Conservation (phyloP, 1,140 invertebrate species). For the Eriocheir sinensis region DNA sequence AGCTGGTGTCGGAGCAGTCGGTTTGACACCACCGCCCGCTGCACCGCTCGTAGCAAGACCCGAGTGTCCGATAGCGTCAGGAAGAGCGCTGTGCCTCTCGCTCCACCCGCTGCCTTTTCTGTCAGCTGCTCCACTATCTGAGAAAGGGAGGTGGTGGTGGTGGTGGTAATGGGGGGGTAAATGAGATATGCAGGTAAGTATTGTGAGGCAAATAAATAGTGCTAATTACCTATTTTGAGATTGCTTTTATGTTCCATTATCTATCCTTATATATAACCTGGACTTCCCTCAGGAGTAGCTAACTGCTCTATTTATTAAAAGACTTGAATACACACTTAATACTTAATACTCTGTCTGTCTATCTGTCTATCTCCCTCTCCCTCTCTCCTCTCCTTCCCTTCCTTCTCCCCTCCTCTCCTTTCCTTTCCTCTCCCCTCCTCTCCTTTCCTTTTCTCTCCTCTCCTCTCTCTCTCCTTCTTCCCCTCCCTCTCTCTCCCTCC, state of each 20-base stretch:
- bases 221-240: too few species aligned
- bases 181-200: too few species aligned
- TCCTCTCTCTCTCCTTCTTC: neutral
- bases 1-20: slow-evolving; percentile 66
- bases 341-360: too few species aligned
- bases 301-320: too few species aligned
- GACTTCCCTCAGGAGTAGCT: too few species aligned
- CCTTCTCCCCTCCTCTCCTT: neutral
- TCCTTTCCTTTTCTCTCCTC: neutral
- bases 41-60: slow-evolving; percentile 58
- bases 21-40: slow-evolving; percentile 45
- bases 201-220: too few species aligned
- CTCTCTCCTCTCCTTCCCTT: neutral
- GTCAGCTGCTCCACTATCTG: slow-evolving; percentile 72
- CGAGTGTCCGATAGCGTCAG: slow-evolving; percentile 59
- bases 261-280: too few species aligned
- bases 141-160: neutral
- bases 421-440: neutral
- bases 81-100: slow-evolving; percentile 68
- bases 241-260: too few species aligned
- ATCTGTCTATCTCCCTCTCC: too few species aligned
- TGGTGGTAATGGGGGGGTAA: neutral
- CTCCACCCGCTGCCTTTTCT: slow-evolving; percentile 68
- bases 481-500: neutral
- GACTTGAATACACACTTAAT: too few species aligned